Conservation (phyloP, 2,888 invertebrate species). For the Tiphia femorata region DNA sequence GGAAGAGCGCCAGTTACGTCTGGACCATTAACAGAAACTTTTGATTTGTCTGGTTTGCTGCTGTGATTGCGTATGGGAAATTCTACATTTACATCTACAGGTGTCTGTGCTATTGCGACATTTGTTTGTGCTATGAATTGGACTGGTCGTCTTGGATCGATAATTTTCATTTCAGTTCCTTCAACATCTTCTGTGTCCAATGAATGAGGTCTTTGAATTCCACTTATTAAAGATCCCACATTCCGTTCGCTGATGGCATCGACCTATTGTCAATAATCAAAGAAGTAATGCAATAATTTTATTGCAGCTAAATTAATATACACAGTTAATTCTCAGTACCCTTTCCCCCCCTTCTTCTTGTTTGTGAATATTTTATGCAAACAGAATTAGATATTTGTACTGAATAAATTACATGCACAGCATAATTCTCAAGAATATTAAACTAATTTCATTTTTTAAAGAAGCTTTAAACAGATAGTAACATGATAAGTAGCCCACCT, state of each 20-base stretch:
- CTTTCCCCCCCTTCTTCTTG: no score
- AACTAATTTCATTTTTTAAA: no score
- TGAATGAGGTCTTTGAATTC: conserved; percentile 55
- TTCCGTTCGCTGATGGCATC: conserved; percentile 55
- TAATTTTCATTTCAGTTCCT: conserved; percentile 67
- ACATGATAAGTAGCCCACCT: no score
- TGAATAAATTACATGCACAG: no score
- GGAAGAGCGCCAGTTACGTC: conserved; percentile 50
- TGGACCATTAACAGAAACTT: conserved; percentile 56
- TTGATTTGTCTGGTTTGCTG: conserved; percentile 60
- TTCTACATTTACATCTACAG: conserved; percentile 63
- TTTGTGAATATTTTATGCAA: no score
- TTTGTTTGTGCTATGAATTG: conserved; percentile 62
- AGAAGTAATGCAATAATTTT: conserved; percentile 2
- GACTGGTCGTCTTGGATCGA: conserved; percentile 61
- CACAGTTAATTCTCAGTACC: no score
- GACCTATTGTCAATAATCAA: conserved; percentile 38
- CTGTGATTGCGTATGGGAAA: conserved; percentile 61
- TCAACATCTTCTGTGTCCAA: conserved; percentile 63
- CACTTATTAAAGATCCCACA: conserved; percentile 54
- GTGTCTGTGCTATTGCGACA: conserved; percentile 60
- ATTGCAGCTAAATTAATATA: background rate
- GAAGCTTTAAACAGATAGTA: no score
- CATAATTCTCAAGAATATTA: no score
- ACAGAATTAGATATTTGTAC: no score